Base-by-base conservation (phyloP, 2,113 vertebrate species). In the Ammospiza nelsoni region DNA sequence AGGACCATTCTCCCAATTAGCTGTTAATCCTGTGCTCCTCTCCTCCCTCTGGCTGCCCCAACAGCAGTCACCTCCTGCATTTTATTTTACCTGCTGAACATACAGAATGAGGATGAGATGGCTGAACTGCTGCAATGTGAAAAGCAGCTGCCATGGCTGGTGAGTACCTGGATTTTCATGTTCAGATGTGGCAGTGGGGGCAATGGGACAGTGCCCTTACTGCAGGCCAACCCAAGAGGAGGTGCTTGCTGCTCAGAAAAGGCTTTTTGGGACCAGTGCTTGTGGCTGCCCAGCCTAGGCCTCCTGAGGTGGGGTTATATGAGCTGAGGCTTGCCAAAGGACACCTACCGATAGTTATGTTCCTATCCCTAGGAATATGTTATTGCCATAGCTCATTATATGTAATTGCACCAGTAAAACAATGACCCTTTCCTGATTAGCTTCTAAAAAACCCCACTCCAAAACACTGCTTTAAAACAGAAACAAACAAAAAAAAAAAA, bases 361-460 rank as follows among this genome's bases (percentile, higher is more conserved):
- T 43, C 41, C 41, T 43, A 16, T 43, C 41, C 4, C 20, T 76
- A 76, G 15, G 28, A 91, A 69, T 59, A 46, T 14, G 5, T 54
- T 67, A 71, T 18, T 79, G 41, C 46, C 7, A 11, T 35, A 39
- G 5, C 18, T 84, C 31, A 54, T 73, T 66, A 33, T 63, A 7
- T 72, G n/a, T 89, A 87, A 68, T 58, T 84, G 41, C 72, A 71
- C 33, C 51, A 74, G 59, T 48, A 86, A 88, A 91, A 73, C 39
- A 90, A 37, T 33, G 33, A 43, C 7, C 5, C 4, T 85, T 94
- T 88, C 46, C 37, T 62, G 25, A 77, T 69, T 39, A 54, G 13
- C 21, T 79, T 68, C 44, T n/a, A 9, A 68, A 65, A 61, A 77
- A 76, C 0, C 3, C 7, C 17, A 55, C 15, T 9, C 29, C 18